Percentiles rank a stretch among this genome's conserved stretches.
phyloP scores from a whole-genome alignment of 2,113 vertebrate genomes.

The Alouatta palliata region DNA sequence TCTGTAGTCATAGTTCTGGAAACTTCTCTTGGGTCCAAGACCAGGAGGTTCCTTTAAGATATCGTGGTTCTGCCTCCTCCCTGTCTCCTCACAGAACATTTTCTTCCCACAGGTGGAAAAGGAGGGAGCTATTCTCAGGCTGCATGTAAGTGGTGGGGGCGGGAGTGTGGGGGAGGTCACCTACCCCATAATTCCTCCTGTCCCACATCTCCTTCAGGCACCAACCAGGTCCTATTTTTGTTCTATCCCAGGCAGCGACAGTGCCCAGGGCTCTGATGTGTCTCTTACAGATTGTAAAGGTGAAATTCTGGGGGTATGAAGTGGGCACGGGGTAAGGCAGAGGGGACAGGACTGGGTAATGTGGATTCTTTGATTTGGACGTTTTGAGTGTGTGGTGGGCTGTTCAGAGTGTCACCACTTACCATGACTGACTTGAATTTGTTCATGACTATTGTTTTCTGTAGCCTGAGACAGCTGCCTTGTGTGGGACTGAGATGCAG shows the following conservation, averaged over 20 bases:
- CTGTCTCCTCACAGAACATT: not conserved
- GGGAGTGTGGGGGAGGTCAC: fast-evolving
- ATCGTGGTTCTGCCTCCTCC: not conserved
- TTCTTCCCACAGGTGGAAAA: not conserved
- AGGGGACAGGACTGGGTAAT: not conserved
- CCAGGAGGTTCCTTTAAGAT: not conserved
- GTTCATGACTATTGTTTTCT: not conserved
- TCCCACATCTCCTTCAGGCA: fast-evolving
- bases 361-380: not conserved
- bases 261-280: not conserved
- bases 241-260: not conserved
- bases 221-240: not conserved
- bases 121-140: fast-evolving
- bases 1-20: not conserved
- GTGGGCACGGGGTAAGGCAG: fast-evolving
- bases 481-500: not conserved
- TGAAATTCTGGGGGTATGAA: not conserved
- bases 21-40: not conserved
- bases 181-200: not conserved
- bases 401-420: not conserved
- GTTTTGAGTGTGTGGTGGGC: not conserved
- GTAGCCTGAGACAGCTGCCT: not conserved
- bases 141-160: not conserved
- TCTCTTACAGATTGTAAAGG: fast-evolving
- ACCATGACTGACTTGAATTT: not conserved